These are phyloP conservation scores for Julus scandinavius DNA, from an alignment of 2,888 invertebrate species.

Conservation along the genomic window DNA sequence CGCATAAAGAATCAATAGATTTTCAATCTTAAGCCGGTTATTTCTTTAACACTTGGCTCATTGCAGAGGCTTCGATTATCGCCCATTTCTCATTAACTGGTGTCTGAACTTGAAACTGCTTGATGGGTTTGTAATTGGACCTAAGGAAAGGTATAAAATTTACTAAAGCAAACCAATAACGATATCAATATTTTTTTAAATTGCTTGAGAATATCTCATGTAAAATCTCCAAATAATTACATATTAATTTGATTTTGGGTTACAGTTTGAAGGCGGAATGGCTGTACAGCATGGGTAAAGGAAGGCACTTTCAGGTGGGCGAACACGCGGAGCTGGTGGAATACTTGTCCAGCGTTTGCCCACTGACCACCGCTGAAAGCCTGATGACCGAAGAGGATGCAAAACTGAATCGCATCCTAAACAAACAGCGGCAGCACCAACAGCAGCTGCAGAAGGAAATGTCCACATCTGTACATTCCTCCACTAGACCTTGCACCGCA, in stretches of 20 bases:
- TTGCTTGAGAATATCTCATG: too few species aligned
- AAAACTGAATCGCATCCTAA: constrained; percentile 84
- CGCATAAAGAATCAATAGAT: not conserved
- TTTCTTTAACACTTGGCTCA: constrained; percentile 61
- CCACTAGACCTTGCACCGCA: not conserved
- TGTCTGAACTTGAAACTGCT: constrained; percentile 86
- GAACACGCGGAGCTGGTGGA: constrained; percentile 84
- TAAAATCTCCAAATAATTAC: too few species aligned
- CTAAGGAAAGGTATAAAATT: constrained; percentile 82
- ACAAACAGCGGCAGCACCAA: constrained; percentile 91
- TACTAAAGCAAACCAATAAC: not conserved
- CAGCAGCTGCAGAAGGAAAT: constrained; percentile 64
- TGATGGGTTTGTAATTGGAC: constrained; percentile 88
- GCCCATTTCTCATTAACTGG: constrained; percentile 94
- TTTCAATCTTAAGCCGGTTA: not conserved
- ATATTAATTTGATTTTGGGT: constrained; percentile 22
- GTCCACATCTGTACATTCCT: constrained; percentile 50
- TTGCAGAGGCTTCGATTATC: constrained; percentile 84
- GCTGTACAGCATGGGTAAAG: constrained; percentile 94
- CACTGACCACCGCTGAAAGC: constrained; percentile 68
- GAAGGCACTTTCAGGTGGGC: constrained; percentile 83
- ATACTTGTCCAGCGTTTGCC: constrained; percentile 85
- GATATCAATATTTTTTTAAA: not conserved
- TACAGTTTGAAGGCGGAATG: constrained; percentile 90
- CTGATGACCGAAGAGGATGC: constrained; percentile 87